A percentile compares a stretch with the other conserved stretches of the same genome.
Evolutionary conservation across 2,888 invertebrate species (phyloP).

Genomic region (Amblyjoppa proteus): DNA sequence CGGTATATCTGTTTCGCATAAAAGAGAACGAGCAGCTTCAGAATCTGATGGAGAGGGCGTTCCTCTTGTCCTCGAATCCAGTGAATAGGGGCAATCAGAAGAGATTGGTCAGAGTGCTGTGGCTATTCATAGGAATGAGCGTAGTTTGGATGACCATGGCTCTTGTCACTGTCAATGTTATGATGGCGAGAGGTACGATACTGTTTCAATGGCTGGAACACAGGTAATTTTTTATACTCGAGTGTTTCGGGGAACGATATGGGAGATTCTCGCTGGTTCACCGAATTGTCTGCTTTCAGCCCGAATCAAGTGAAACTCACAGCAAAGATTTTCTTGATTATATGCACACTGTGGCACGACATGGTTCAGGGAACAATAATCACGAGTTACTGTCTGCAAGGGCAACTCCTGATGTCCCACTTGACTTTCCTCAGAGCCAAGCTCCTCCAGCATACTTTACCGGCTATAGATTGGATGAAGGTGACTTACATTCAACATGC

Average conservation of each 20-base stretch:
- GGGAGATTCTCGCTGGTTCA: not conserved
- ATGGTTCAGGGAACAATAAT: constrained; percentile 93
- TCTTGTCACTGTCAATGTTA: constrained; percentile 88
- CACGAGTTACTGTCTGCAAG: constrained; percentile 93
- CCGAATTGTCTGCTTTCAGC: constrained; percentile 81
- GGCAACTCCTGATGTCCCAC: constrained; percentile 91
- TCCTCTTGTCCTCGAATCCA: constrained; percentile 90
- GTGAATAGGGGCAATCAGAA: constrained; percentile 89
- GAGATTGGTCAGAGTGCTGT: constrained; percentile 89
- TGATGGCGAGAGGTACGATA: constrained; percentile 88
- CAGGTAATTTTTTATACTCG: constrained; percentile 84
- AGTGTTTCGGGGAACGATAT: not conserved
- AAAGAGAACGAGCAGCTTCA: constrained; percentile 94
- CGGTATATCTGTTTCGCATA: constrained; percentile 90
- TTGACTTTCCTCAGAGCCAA: constrained; percentile 90
- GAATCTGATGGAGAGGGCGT: constrained; percentile 93
- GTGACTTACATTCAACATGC: constrained; percentile 83
- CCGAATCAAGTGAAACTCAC: constrained; percentile 85
- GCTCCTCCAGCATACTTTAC: constrained; percentile 90
- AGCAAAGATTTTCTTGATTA: constrained; percentile 88
- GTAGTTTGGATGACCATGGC: constrained; percentile 90
- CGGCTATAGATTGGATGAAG: constrained; percentile 92
- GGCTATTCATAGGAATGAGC: constrained; percentile 90
- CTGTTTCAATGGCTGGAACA: constrained; percentile 89
- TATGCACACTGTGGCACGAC: constrained; percentile 91